phyloP scores from a whole-genome alignment of 2,888 invertebrate species.

The Dasypolia templi region DNA sequence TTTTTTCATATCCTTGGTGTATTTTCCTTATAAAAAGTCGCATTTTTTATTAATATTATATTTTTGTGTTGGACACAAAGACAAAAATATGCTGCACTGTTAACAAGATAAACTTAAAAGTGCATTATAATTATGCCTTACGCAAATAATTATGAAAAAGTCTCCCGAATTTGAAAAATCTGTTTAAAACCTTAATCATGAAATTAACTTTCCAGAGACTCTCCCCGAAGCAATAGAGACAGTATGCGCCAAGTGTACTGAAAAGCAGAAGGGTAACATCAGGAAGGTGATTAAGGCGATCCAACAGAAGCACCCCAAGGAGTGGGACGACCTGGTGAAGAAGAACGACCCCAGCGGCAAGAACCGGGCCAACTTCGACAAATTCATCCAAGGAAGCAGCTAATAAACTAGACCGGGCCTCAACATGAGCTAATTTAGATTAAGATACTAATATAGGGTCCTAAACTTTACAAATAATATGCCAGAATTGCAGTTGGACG shows the following conservation, averaged over 20 bases:
- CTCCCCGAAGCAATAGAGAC: constrained; percentile 93
- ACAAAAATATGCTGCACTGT: neutral
- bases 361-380: constrained; percentile 91
- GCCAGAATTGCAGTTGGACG: constrained; percentile 12
- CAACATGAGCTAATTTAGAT: constrained; percentile 16
- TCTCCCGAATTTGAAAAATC: neutral
- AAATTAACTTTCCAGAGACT: constrained; percentile 88
- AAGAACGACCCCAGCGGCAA: constrained; percentile 93
- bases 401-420: constrained; percentile 66
- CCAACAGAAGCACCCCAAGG: constrained; percentile 91
- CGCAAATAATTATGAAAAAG: neutral
- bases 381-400: constrained; percentile 82
- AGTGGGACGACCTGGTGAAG: constrained; percentile 92
- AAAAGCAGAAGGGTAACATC: constrained; percentile 91
- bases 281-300: constrained; percentile 92
- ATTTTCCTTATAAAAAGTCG: constrained; percentile 23
- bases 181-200: neutral
- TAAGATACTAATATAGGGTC: constrained; percentile 24
- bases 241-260: constrained; percentile 92
- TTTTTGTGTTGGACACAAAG: neutral
- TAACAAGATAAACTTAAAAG: neutral
- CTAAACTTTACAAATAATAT: constrained; percentile 23
- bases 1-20: constrained; percentile 28
- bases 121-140: neutral
- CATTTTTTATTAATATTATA: neutral